Evolutionary conservation across 2,113 vertebrate genomes (phyloP).

Genomic region (Tympanuchus pallidicinctus): DNA sequence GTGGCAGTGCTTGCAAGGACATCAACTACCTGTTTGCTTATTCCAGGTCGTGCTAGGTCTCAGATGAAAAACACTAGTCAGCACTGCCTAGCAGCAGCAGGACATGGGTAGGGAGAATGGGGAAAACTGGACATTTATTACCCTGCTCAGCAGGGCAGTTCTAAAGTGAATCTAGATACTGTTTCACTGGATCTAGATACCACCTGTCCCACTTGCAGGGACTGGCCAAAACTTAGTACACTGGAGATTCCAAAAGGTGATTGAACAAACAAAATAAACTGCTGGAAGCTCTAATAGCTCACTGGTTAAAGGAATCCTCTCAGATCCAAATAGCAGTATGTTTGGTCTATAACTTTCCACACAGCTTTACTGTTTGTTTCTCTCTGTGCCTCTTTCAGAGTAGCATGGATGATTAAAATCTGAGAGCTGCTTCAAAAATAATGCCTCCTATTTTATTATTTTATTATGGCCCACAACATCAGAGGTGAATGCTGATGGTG

Average conservation of each 20-base stretch:
- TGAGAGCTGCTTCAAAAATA: too few species aligned
- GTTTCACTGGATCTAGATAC: neutral
- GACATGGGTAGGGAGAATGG: neutral
- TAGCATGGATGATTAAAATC: neutral
- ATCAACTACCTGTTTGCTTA: neutral
- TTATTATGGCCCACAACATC: too few species aligned
- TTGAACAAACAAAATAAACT: neutral
- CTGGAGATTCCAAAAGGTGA: neutral
- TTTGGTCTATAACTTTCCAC: neutral
- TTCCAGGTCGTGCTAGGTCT: neutral
- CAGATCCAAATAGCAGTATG: neutral
- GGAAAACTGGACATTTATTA: neutral
- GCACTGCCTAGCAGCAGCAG: neutral
- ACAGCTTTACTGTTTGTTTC: neutral
- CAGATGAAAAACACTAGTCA: accelerated
- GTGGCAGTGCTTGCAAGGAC: neutral
- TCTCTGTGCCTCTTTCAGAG: neutral
- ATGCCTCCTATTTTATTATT: too few species aligned
- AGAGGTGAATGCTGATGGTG: too few species aligned
- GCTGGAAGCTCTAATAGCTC: neutral
- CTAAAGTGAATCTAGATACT: neutral
- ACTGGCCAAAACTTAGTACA: neutral
- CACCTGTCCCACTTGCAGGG: neutral
- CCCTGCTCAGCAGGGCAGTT: neutral
- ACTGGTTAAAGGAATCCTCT: neutral